Evolutionary conservation across 2,888 invertebrate species (phyloP).

Genomic region (Limnephilus rhombicus): DNA sequence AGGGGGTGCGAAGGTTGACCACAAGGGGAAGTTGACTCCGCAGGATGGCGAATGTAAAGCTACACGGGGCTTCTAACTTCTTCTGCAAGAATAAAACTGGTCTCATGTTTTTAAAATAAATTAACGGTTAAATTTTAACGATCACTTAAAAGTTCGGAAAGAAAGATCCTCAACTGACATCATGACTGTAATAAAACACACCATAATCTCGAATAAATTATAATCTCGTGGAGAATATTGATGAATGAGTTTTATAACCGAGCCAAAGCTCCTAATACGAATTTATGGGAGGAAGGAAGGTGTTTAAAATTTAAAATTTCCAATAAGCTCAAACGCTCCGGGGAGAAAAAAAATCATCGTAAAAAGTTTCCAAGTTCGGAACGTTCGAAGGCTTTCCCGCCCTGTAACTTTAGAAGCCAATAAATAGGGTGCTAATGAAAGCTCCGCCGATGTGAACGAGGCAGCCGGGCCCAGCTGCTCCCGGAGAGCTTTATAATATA

Average conservation of each 20-base stretch:
- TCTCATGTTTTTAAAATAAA: background rate
- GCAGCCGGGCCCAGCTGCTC: background rate
- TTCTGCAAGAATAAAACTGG: background rate
- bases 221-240: background rate
- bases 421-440: slow-evolving; percentile 61
- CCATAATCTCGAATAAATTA: background rate
- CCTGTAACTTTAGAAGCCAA: slow-evolving; percentile 55
- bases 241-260: background rate
- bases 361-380: slow-evolving; percentile 36
- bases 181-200: background rate
- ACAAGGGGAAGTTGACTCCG: slow-evolving; percentile 17
- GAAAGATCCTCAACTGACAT: background rate
- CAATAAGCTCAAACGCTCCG: slow-evolving; percentile 24
- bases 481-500: slow-evolving; percentile 6
- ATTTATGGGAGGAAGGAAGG: background rate
- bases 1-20: slow-evolving; percentile 8
- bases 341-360: background rate
- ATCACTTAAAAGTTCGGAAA: background rate
- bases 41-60: slow-evolving; percentile 37
- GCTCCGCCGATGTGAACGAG: slow-evolving; percentile 33
- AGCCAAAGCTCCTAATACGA: background rate
- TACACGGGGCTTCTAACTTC: background rate
- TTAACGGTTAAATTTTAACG: background rate
- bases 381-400: slow-evolving; percentile 45
- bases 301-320: slow-evolving; percentile 21